Conservation (phyloP, 1,140 invertebrate species). For the Sitodiplosis mosellana region DNA sequence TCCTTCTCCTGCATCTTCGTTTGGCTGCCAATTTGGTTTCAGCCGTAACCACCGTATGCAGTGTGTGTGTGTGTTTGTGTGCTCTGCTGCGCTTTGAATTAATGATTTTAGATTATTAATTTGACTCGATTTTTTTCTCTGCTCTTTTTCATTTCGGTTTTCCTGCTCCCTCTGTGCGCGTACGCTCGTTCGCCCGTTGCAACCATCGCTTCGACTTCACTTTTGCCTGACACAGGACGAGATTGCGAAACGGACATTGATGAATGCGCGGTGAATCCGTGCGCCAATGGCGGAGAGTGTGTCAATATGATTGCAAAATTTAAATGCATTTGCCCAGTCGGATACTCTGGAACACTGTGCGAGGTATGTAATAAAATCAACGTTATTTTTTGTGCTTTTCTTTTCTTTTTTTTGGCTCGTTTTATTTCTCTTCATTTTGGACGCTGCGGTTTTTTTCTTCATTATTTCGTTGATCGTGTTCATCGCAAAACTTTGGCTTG, state of each 20-base stretch:
- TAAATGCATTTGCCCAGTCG: slow-evolving; percentile 50
- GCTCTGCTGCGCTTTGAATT: background rate
- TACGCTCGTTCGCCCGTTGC: too few relatives aligned
- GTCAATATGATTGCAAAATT: slow-evolving; percentile 47
- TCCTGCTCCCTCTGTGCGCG: background rate
- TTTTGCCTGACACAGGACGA: slow-evolving; percentile 15
- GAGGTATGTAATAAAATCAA: slow-evolving; percentile 25
- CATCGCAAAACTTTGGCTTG: too few relatives aligned
- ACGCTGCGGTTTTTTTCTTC: too few relatives aligned
- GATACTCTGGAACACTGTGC: slow-evolving; percentile 65
- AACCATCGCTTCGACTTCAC: too few relatives aligned
- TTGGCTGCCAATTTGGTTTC: slow-evolving; percentile 1
- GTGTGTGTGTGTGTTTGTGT: too few relatives aligned
- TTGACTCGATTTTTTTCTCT: background rate
- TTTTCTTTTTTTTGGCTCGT: background rate
- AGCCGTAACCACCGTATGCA: too few relatives aligned
- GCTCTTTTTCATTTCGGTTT: background rate
- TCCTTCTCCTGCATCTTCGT: slow-evolving; percentile 2
- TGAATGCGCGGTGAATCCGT: slow-evolving; percentile 59
- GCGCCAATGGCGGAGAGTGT: slow-evolving; percentile 66
- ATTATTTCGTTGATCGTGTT: too few relatives aligned
- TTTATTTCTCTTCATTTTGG: too few relatives aligned
- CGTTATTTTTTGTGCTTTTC: background rate
- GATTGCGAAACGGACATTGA: slow-evolving; percentile 57
- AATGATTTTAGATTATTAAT: background rate